Conservation (phyloP, 1,140 invertebrate genomes). For the Drosophila biarmipes region DNA sequence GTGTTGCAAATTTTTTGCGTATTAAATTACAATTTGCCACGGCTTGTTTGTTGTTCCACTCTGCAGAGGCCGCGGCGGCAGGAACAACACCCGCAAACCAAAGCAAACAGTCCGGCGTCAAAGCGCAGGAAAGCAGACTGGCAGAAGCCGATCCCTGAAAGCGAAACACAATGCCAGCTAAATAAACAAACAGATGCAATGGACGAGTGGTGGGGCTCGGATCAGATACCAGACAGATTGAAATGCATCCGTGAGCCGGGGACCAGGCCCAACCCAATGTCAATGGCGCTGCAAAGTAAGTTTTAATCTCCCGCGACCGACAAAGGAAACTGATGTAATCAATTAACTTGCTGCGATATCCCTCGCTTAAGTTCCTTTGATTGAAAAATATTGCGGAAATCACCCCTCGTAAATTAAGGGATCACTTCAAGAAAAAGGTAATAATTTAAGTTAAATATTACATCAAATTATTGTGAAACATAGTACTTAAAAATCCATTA, state of each 20-base stretch:
- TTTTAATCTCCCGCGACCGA: slow-evolving; percentile 26
- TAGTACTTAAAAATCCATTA: too few relatives aligned
- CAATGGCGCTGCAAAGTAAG: slow-evolving; percentile 17
- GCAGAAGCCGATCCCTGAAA: slow-evolving; percentile 59
- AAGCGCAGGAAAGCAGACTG: slow-evolving; percentile 20
- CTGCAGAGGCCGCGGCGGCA: slow-evolving; percentile 31
- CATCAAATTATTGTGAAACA: too few relatives aligned
- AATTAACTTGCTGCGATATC: slow-evolving; percentile 25
- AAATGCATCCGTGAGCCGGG: slow-evolving; percentile 60
- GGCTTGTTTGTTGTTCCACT: slow-evolving; percentile 48
- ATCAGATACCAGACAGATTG: slow-evolving; percentile 49
- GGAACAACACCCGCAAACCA: slow-evolving; percentile 33
- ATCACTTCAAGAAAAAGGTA: not conserved
- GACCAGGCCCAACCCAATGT: slow-evolving; percentile 22
- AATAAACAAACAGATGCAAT: slow-evolving; percentile 72
- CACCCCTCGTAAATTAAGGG: not conserved
- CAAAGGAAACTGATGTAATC: slow-evolving; percentile 37
- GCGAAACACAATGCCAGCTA: slow-evolving; percentile 71
- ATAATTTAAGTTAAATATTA: too few relatives aligned
- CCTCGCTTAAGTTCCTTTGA: slow-evolving; percentile 6
- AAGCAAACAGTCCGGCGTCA: slow-evolving; percentile 56
- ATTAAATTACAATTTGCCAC: slow-evolving; percentile 79
- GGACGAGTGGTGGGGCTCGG: slow-evolving; percentile 16
- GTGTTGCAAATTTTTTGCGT: slow-evolving; percentile 72
- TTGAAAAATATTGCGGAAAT: slow-evolving; percentile 11